Evolutionary conservation across 2,113 vertebrate genomes (phyloP).

Genomic region (Nansenia antarctica): DNA sequence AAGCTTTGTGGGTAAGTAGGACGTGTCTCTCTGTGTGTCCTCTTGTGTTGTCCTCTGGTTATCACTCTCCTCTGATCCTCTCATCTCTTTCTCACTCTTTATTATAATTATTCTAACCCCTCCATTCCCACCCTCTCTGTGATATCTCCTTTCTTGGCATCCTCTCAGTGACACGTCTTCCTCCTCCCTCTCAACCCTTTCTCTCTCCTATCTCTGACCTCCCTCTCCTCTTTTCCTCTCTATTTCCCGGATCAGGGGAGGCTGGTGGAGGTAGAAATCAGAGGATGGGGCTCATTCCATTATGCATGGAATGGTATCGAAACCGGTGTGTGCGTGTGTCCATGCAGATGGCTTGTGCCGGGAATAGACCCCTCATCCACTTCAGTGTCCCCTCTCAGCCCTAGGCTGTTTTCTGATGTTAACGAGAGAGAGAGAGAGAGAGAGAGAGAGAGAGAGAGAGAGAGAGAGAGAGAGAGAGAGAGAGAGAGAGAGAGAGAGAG

Average conservation of each 20-base stretch:
- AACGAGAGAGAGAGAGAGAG: background rate
- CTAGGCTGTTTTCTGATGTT: background rate
- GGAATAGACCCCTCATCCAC: background rate
- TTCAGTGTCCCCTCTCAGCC: background rate
- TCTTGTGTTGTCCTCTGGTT: too few relatives aligned
- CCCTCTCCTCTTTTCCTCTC: background rate
- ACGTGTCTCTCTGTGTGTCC: background rate
- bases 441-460: background rate
- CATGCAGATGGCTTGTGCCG: background rate
- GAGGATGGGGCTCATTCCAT: background rate
- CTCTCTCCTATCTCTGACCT: background rate
- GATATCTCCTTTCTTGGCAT: background rate
- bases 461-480: too few relatives aligned
- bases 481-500: too few relatives aligned
- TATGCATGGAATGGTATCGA: too few relatives aligned
- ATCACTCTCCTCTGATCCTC: background rate
- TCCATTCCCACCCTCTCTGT: background rate
- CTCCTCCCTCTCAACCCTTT: background rate
- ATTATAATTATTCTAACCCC: too few relatives aligned
- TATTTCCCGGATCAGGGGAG: background rate
- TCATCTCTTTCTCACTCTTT: background rate
- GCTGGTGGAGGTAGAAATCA: too few relatives aligned
- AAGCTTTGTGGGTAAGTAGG: slow-evolving; percentile 65
- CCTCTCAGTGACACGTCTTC: background rate
- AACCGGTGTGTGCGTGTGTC: background rate